Conservation (phyloP, 2,113 vertebrate species). For the Podocnemis expansa region DNA sequence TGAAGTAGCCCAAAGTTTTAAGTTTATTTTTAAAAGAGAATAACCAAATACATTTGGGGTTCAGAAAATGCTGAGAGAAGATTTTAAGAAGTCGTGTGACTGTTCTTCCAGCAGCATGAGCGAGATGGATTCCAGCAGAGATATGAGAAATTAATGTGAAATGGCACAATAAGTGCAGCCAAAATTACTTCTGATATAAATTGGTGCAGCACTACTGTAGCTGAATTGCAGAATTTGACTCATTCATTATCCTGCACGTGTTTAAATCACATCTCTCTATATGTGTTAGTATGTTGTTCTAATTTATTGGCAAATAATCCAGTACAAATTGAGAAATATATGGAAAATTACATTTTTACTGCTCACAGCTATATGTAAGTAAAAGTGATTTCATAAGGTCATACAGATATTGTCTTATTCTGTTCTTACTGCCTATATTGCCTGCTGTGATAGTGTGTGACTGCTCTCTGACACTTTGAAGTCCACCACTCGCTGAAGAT, state of each 20-base stretch:
- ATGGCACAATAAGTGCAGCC: not conserved
- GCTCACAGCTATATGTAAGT: not conserved
- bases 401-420: not conserved
- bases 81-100: not conserved
- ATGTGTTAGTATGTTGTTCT: rapidly evolving
- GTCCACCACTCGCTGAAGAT: not conserved
- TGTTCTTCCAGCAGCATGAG: not conserved
- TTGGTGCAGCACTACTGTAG: rapidly evolving
- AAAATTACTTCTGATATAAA: not conserved
- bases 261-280: not conserved
- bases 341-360: not conserved
- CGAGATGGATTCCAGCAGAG: not conserved
- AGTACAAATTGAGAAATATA: not conserved
- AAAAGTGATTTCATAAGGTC: not conserved
- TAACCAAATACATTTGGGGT: not conserved
- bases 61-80: not conserved
- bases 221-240: not conserved
- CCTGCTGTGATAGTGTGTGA: not conserved
- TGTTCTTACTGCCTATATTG: not conserved
- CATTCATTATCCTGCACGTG: not conserved
- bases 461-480: not conserved
- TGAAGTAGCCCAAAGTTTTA: not conserved
- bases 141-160: not conserved
- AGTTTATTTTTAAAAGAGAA: not conserved
- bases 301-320: not conserved